These are phyloP conservation scores for Meloidogyne hapla DNA, from an alignment of 1,140 invertebrate species.

Conservation along the genomic window DNA sequence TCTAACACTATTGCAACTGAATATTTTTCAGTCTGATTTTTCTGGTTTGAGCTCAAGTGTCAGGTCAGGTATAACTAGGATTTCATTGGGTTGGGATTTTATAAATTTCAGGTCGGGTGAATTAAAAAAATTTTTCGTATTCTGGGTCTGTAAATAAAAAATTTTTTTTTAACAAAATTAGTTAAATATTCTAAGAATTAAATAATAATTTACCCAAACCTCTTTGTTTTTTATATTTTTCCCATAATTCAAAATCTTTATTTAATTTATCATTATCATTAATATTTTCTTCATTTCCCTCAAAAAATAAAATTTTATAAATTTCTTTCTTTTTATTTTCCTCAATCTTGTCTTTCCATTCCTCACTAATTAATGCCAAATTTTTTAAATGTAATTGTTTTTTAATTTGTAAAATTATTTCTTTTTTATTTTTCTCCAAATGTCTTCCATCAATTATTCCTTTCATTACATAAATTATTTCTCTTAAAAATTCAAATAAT, in stretches of 20 bases:
- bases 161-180: no score
- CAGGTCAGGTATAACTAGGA: no score
- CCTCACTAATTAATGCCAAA: not conserved
- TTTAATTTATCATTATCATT: not conserved
- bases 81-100: no score
- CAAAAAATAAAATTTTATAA: not conserved
- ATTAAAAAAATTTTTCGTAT: no score
- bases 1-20: no score
- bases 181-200: no score
- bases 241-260: not conserved
- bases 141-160: no score
- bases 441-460: conserved; percentile 1
- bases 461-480: not conserved
- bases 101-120: no score
- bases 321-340: not conserved
- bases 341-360: not conserved
- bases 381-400: not conserved
- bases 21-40: no score
- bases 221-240: not conserved
- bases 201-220: not conserved
- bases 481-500: conserved; percentile 1
- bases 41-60: no score
- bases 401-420: not conserved
- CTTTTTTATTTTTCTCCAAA: not conserved
- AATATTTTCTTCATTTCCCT: not conserved